Base-by-base conservation (phyloP, 2,888 invertebrate genomes). In the Lithosia quadra region DNA sequence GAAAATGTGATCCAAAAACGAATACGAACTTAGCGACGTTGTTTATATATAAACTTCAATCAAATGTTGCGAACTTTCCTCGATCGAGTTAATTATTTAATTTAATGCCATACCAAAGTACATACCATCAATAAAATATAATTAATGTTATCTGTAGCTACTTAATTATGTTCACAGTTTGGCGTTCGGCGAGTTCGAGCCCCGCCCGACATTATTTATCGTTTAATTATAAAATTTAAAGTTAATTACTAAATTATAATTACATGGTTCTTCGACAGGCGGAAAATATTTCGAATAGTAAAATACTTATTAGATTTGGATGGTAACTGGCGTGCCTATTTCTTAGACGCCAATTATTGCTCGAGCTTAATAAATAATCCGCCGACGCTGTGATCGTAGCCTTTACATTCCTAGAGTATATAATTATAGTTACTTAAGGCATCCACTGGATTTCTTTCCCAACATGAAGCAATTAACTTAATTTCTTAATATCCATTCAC, bases 201-300 rank as follows among this genome's bases (percentile, higher is more conserved):
- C 34, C 59, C 2, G 15, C 7, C 22, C 15, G 22, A 8, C 34
- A 60, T 36, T 36, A 36, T 36, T 60, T 60, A 60, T 22, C 36
- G 22, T 15, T 36, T 60, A 60, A 60, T 60, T 60, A 15, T 60
- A 36, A 60, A 60, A 36, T 60, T 22, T 36, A 22, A 36, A n/a
- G 39, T 39, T 39, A 39, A 60, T 60, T 60, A 15, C 36, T 39
- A 4, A 24, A 39, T 9, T 24, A 18, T 39, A 60, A 60, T 18
- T 24, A 49, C n/a, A 18, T n/a, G n/a, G n/a, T 49, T n/a, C n/a
- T 49, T n/a, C n/a, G 49, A n/a, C 49, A 49, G 49, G 18, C 2
- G 49, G n/a, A 49, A 60, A 39, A 39, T 60, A 18, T 60, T 24
- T 15, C 22, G 22, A 58, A 33, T 58, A n/a, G 24, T 39, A 39